These are phyloP conservation scores for Temnothorax nylanderi DNA, from an alignment of 1,140 invertebrate genomes.

Conservation along the genomic window DNA sequence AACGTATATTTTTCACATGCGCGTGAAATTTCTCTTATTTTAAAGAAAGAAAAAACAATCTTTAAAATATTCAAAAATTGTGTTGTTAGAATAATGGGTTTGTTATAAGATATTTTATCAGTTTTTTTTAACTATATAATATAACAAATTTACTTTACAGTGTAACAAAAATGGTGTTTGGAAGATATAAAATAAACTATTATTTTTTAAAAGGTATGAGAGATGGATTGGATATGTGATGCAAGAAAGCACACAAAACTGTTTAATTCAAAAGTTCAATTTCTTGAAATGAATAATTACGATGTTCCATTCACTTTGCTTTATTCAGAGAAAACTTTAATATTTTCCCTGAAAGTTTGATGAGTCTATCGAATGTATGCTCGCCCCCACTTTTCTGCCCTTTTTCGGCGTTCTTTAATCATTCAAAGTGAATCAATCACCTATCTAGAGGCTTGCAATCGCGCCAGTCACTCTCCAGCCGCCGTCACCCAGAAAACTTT, in stretches of 20 bases:
- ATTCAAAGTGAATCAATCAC: conserved; percentile 86
- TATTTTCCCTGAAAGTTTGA: conserved; percentile 83
- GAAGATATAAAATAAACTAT: not conserved
- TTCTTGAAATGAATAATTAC: conserved; percentile 36
- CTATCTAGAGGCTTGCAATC: conserved; percentile 79
- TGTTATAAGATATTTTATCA: not conserved
- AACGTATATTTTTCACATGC: not conserved
- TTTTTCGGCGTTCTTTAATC: conserved; percentile 83
- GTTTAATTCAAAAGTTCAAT: conserved; percentile 9
- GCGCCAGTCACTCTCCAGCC: conserved; percentile 83
- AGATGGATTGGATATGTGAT: not conserved
- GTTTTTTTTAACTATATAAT: not conserved
- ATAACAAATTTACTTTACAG: not conserved
- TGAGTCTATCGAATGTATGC: conserved; percentile 84
- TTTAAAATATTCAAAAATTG: not conserved
- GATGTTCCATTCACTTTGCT: conserved; percentile 70
- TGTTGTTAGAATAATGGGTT: not conserved
- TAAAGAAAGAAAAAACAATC: not conserved
- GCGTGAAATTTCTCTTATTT: too few relatives aligned
- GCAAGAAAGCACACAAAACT: not conserved
- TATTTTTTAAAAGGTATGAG: not conserved
- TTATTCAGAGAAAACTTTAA: conserved; percentile 68
- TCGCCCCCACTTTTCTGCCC: conserved; percentile 64
- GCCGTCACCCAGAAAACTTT: conserved; percentile 78
- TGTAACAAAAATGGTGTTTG: not conserved